Evolutionary conservation across 2,888 invertebrate genomes (phyloP).

Genomic region (Dermolepida albohirtum): DNA sequence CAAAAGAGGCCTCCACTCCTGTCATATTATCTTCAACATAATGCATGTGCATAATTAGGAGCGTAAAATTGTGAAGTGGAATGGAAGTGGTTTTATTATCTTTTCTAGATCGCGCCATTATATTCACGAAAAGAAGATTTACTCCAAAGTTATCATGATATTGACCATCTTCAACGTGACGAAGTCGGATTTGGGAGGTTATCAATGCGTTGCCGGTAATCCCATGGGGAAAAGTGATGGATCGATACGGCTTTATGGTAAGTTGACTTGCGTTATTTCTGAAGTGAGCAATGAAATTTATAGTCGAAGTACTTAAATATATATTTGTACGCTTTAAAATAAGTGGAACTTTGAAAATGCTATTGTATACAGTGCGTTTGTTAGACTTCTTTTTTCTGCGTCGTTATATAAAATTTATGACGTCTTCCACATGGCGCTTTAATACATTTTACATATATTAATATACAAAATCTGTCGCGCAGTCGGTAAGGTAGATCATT

Average conservation of each 20-base stretch:
- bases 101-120: constrained; percentile 72
- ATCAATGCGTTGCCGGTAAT: constrained; percentile 79
- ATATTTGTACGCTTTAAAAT: too few species aligned
- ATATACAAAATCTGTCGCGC: too few species aligned
- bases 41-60: neutral
- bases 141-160: constrained; percentile 74
- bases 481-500: too few species aligned
- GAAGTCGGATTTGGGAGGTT: constrained; percentile 73
- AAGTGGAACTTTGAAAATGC: too few species aligned
- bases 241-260: constrained; percentile 76
- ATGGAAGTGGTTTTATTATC: constrained; percentile 8
- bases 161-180: constrained; percentile 73
- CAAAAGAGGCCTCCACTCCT: neutral
- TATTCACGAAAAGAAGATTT: constrained; percentile 71
- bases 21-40: neutral
- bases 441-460: too few species aligned
- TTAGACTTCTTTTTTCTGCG: too few species aligned
- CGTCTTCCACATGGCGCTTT: too few species aligned
- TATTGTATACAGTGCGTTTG: too few species aligned
- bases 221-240: constrained; percentile 78
- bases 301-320: too few species aligned
- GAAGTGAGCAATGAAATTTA: too few species aligned
- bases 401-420: too few species aligned
- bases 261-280: neutral
- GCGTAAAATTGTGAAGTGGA: neutral